Conservation (phyloP, 2,113 vertebrate genomes). For the Equus przewalskii region DNA sequence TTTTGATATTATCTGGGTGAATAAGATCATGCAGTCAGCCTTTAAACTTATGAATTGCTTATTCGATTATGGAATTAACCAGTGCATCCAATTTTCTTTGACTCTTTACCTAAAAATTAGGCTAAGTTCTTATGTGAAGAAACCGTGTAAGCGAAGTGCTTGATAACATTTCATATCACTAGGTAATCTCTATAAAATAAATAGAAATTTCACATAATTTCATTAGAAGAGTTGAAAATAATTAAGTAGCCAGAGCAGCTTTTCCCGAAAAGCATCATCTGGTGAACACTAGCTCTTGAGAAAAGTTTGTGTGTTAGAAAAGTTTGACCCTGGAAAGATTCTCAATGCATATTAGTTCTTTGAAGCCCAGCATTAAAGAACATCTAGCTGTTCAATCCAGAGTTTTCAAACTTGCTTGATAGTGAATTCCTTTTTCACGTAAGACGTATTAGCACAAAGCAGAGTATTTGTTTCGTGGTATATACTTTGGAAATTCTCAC, state of each 20-base stretch:
- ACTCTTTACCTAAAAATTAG: conserved; percentile 27
- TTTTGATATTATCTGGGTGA: neutral
- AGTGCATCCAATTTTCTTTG: neutral
- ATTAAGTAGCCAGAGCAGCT: neutral
- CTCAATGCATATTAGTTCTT: neutral
- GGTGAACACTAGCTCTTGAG: neutral
- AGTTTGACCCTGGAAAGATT: neutral
- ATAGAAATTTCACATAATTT: conserved; percentile 1
- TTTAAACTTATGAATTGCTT: neutral
- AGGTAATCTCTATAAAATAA: conserved; percentile 50
- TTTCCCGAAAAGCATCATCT: neutral
- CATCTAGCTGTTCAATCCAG: neutral
- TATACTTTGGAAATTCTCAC: conserved; percentile 22
- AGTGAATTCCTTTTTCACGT: neutral
- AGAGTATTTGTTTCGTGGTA: neutral
- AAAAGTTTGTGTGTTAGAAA: neutral
- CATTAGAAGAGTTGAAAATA: conserved; percentile 27
- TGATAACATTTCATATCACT: conserved; percentile 41
- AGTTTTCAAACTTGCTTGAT: neutral
- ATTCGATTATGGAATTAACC: neutral
- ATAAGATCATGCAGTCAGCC: neutral
- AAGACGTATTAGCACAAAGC: neutral
- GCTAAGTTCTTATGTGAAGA: conserved; percentile 13
- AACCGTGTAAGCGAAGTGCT: conserved; percentile 30
- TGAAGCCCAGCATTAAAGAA: neutral